A percentile compares a stretch with the other conserved stretches of the same genome.
Conservation (phyloP, 2,888 invertebrate species). For the Idaea biselata region DNA sequence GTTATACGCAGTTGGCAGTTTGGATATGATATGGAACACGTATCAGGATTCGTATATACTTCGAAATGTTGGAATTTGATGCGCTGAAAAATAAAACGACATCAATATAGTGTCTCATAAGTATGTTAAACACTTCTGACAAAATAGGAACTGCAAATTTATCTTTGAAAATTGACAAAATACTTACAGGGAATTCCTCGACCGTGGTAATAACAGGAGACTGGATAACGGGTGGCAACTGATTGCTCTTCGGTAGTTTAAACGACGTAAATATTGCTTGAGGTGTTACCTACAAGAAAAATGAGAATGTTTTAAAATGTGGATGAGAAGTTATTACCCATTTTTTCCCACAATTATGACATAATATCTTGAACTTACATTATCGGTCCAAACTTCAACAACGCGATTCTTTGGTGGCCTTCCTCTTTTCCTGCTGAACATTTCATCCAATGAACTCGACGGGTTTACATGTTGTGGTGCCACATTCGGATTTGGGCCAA, state of each 20-base stretch:
- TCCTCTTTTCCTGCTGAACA: conserved; percentile 95
- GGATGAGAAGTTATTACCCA: background rate
- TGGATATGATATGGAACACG: conserved; percentile 85
- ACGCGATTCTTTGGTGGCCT: conserved; percentile 98
- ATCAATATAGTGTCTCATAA: conserved; percentile 8
- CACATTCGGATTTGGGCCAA: conserved; percentile 61
- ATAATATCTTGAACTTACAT: conserved; percentile 78
- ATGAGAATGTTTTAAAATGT: background rate
- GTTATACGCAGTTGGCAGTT: conserved; percentile 85
- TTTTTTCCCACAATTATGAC: background rate
- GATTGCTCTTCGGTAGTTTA: conserved; percentile 89
- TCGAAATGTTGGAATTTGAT: conserved; percentile 83
- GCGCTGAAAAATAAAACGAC: conserved; percentile 51
- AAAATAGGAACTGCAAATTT: background rate
- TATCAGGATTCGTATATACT: conserved; percentile 79
- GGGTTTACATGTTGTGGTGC: conserved; percentile 69
- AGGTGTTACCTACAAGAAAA: conserved; percentile 82
- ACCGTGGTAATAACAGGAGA: conserved; percentile 66
- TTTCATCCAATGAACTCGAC: conserved; percentile 91
- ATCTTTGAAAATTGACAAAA: background rate
- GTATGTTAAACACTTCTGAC: background rate
- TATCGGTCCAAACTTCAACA: conserved; percentile 94
- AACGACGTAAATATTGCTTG: conserved; percentile 97
- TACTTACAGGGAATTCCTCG: conserved; percentile 75
- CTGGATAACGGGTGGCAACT: conserved; percentile 62